phyloP scores from a whole-genome alignment of 1,140 invertebrate species.

The Paralvinella palmiformis region DNA sequence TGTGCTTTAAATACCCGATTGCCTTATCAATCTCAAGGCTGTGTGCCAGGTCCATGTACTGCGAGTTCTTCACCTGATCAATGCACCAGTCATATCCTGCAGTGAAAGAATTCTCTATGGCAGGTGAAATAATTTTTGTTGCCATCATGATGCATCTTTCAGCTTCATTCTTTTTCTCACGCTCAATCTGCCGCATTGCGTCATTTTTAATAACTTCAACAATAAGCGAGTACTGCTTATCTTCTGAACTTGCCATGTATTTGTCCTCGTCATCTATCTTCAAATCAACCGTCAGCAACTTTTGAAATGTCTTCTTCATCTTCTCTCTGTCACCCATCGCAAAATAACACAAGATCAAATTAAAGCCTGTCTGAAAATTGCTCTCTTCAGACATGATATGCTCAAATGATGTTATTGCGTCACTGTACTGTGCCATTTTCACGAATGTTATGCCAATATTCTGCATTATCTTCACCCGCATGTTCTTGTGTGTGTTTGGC shows the following conservation, averaged over 20 bases:
- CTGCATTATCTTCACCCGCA: slow-evolving; percentile 92
- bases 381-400: slow-evolving; percentile 95
- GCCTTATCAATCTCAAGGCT: slow-evolving; percentile 93
- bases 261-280: slow-evolving; percentile 79
- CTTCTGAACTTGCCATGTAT: slow-evolving; percentile 62
- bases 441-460: slow-evolving; percentile 96
- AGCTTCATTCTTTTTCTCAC: slow-evolving; percentile 66
- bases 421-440: slow-evolving; percentile 90
- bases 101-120: slow-evolving; percentile 71
- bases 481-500: slow-evolving; percentile 81
- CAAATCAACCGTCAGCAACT: slow-evolving; percentile 79
- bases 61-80: slow-evolving; percentile 66
- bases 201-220: slow-evolving; percentile 76
- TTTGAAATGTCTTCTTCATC: slow-evolving; percentile 87
- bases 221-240: slow-evolving; percentile 64
- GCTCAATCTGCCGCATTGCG: slow-evolving; percentile 69
- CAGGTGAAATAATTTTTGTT: slow-evolving; percentile 85
- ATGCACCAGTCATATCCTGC: slow-evolving; percentile 60
- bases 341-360: slow-evolving; percentile 88
- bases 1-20: slow-evolving; percentile 78
- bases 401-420: slow-evolving; percentile 93
- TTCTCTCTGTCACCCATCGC: slow-evolving; percentile 88
- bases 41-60: slow-evolving; percentile 70
- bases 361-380: slow-evolving; percentile 80
- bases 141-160: slow-evolving; percentile 81